Evolutionary conservation across 2,113 vertebrate species (phyloP).

Genomic region (Anhinga anhinga): DNA sequence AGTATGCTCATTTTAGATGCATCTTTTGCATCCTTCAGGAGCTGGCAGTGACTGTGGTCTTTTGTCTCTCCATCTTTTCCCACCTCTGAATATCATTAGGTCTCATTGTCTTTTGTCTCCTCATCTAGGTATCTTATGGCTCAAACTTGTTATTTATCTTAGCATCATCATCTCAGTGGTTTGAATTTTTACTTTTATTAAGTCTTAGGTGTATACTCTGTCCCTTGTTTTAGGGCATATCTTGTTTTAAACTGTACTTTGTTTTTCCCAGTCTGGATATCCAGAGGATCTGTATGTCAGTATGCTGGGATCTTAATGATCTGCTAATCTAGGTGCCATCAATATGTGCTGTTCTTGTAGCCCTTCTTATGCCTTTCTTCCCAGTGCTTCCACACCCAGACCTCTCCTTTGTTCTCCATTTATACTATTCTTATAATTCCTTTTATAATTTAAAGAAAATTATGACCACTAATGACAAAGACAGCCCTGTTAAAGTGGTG

Average conservation of each 20-base stretch:
- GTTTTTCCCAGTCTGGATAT: not conserved
- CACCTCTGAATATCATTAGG: not conserved
- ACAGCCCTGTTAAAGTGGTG: not conserved
- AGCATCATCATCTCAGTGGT: not conserved
- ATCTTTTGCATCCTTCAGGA: not conserved
- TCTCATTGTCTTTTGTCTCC: not conserved
- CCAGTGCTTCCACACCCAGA: not conserved
- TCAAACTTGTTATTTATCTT: not conserved
- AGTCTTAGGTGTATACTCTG: not conserved
- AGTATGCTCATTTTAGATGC: not conserved
- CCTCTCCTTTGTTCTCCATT: not conserved
- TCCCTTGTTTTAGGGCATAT: not conserved
- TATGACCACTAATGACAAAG: not conserved
- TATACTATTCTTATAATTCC: not conserved
- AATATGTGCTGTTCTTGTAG: not conserved
- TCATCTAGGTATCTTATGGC: not conserved
- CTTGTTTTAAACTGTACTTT: not conserved
- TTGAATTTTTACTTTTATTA: not conserved
- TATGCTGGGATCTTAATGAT: not conserved
- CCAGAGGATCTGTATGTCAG: not conserved
- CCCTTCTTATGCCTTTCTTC: not conserved
- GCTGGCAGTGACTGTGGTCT: not conserved
- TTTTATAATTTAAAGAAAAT: not conserved
- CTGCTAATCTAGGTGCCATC: not conserved
- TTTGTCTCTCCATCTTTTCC: not conserved